Percentiles rank a stretch among this genome's conserved stretches.
Evolutionary conservation across 1,140 invertebrate species (phyloP).

Genomic region (Tetragonula clypearis): DNA sequence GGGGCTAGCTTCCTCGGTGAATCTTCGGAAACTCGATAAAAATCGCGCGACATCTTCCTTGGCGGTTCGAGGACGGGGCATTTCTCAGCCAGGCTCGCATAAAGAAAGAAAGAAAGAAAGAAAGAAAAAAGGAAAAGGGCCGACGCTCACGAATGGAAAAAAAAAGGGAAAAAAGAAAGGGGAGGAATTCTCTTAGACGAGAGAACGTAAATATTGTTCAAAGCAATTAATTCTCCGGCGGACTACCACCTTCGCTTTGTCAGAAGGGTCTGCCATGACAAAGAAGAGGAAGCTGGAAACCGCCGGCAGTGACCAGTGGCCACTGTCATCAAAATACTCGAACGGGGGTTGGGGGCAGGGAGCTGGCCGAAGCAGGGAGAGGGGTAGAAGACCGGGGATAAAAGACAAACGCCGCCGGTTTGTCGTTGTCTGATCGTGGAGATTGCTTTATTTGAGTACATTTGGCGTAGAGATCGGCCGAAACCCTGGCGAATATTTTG

Average conservation of each 20-base stretch:
- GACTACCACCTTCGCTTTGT: constrained; percentile 62
- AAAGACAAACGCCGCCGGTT: constrained; percentile 58
- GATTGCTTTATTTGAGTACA: constrained; percentile 75
- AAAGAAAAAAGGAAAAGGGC: not conserved
- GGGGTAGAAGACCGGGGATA: constrained; percentile 42
- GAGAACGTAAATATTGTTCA: constrained; percentile 65
- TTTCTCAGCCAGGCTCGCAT: not conserved
- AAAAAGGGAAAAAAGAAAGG: constrained; percentile 19
- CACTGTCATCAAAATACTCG: constrained; percentile 49
- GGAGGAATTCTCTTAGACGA: constrained; percentile 49
- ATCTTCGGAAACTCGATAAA: constrained; percentile 24
- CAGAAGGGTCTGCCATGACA: constrained; percentile 54
- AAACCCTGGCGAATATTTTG: constrained; percentile 59
- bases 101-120: not conserved
- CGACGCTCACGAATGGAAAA: not conserved
- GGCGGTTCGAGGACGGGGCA: not conserved
- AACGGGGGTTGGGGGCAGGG: not conserved
- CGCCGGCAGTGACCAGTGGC: constrained; percentile 47
- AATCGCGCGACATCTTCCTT: constrained; percentile 43
- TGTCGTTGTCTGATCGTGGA: constrained; percentile 69
- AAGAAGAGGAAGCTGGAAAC: constrained; percentile 51
- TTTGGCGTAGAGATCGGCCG: constrained; percentile 58
- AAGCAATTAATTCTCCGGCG: constrained; percentile 65
- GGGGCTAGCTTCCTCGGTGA: not conserved
- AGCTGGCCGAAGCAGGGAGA: not conserved